Evolutionary conservation across 2,888 invertebrate genomes (phyloP).

Genomic region (Tromatobia lineatoria): DNA sequence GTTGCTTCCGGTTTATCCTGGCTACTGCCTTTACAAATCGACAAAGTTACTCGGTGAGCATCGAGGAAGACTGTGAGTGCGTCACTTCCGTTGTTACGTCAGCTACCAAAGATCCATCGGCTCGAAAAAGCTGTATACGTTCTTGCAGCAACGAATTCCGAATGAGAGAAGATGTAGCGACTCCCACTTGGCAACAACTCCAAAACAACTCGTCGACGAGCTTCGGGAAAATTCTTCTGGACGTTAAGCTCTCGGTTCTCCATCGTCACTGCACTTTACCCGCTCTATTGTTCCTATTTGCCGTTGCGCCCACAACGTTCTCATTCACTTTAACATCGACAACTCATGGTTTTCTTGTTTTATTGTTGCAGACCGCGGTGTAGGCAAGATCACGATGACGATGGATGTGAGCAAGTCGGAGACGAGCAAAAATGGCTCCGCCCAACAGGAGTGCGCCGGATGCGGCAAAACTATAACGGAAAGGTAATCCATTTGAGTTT

Average conservation of each 20-base stretch:
- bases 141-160: conserved; percentile 59
- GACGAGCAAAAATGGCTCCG: conserved; percentile 86
- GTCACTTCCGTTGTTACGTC: conserved; percentile 72
- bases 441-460: conserved; percentile 94
- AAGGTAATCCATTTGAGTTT: conserved; percentile 82
- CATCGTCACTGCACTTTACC: conserved; percentile 9
- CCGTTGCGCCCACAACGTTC: conserved; percentile 18
- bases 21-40: conserved; percentile 64
- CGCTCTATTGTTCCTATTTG: conserved; percentile 36
- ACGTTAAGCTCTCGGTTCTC: conserved; percentile 47
- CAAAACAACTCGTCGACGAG: conserved; percentile 63
- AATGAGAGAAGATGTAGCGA: conserved; percentile 47
- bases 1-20: conserved; percentile 56
- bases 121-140: conserved; percentile 50
- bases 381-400: conserved; percentile 89
- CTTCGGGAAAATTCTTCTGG: conserved; percentile 62
- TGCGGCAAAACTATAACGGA: conserved; percentile 98
- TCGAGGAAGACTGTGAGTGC: conserved; percentile 57
- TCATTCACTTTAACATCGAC: conserved; percentile 41
- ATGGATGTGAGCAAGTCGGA: conserved; percentile 95
- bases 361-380: conserved; percentile 80
- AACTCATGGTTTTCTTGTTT: conserved; percentile 46
- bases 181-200: conserved; percentile 66
- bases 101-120: conserved; percentile 13
- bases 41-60: conserved; percentile 65